Conservation (phyloP, 2,888 invertebrate genomes). For the Diachrysia chrysitis region DNA sequence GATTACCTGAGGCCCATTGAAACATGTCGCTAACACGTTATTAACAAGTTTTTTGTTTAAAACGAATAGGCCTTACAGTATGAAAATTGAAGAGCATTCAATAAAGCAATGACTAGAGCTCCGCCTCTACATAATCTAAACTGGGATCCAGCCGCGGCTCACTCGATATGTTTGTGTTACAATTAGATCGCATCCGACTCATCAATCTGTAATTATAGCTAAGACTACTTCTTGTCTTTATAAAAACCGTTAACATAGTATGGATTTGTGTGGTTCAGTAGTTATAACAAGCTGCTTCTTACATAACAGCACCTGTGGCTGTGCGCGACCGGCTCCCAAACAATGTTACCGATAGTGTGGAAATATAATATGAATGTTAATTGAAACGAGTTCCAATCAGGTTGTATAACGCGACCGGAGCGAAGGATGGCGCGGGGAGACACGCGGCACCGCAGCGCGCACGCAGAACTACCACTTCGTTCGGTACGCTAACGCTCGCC, state of each 20-base stretch:
- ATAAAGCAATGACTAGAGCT: neutral
- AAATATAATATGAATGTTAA: conserved; percentile 46
- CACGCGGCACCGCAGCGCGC: too few relatives aligned
- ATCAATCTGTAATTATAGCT: too few relatives aligned
- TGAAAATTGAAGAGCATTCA: neutral
- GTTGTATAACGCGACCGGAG: conserved; percentile 27
- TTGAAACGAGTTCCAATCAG: conserved; percentile 46
- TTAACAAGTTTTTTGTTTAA: neutral
- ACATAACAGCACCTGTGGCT: conserved; percentile 2
- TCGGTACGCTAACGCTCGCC: neutral
- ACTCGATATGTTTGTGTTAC: too few relatives aligned
- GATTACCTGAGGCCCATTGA: neutral
- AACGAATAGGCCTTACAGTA: neutral
- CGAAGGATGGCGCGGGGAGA: conserved; percentile 7
- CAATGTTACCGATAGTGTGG: conserved; percentile 26
- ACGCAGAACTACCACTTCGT: conserved; percentile 19
- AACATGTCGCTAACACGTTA: conserved; percentile 9
- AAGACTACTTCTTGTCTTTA: neutral
- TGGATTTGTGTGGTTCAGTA: neutral
- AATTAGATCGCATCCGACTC: too few relatives aligned
- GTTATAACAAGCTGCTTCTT: conserved; percentile 20
- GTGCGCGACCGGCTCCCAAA: conserved; percentile 12
- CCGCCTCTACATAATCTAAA: neutral
- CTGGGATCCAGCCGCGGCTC: neutral
- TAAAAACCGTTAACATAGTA: neutral